Base-by-base conservation (phyloP, 35 echinoderm and acorn worm genomes). In the Amphiura filiformis region DNA sequence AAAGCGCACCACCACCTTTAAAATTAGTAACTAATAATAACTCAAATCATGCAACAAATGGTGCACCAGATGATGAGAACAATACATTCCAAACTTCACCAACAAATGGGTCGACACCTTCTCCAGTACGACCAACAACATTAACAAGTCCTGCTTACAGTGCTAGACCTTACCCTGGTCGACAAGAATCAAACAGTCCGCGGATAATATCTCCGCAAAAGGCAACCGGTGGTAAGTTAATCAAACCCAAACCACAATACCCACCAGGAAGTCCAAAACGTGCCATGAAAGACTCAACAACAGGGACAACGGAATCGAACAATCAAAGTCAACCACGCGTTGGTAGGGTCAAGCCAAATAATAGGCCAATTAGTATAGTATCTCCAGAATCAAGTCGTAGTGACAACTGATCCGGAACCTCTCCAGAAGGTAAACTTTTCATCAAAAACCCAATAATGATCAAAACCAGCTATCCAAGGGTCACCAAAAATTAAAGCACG, bases 201-300 rank as follows among this genome's bases (percentile, higher is more conserved):
- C 20, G 23, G 75, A 93, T 78, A 1, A 23, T 85, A 36, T 61
- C 86, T 57, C 86, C 86, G 32, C 39, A 65, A 20, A 82, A 75
- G 35, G 40, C 80, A 1, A 13, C 78, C 7, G 78, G 78, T 4
- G 40, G 85, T 34, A 88, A 93, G 78, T 36, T 93, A 32, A 31
- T 88, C 32, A 88, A 84, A 41, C 91, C 91, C 26, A 93, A 93
- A 64, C 57, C 86, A 0, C 86, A 88, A 34, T 93, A 93, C 79
- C 79, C 91, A 14, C 47, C 83, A 36, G 76, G 76, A 35, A 37
- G 44, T 64, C 64, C 83, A 13, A 70, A 70, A 70, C 61, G 61
- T 13, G 61, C 28, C 28, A 70, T 70, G 61, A 70, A 70, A 23
- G 61, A 70, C 13, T 87, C 85, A 34, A 70, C 85, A 11, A 36